Conservation (phyloP, 2,113 vertebrate genomes). For the Pterocles burchelli region DNA sequence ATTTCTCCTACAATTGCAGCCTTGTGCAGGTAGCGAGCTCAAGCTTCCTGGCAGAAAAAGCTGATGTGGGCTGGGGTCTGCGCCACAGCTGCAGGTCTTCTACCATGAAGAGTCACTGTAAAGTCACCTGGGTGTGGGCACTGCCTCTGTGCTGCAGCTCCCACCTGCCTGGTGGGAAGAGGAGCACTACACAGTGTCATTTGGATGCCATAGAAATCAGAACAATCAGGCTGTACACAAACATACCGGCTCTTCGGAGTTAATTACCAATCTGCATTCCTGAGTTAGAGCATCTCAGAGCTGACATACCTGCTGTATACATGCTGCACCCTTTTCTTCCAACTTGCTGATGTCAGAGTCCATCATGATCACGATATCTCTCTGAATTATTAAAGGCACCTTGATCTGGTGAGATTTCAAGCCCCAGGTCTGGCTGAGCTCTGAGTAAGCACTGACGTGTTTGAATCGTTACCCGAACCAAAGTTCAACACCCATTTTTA, state of each 20-base stretch:
- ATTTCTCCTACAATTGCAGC: not conserved
- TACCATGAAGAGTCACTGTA: not conserved
- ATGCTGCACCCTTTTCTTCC: no score
- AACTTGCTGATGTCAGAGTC: not conserved
- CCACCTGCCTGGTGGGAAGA: not conserved
- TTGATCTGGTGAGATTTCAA: not conserved
- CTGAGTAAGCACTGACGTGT: not conserved
- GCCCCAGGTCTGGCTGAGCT: not conserved
- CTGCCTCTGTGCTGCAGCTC: not conserved
- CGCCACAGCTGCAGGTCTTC: not conserved
- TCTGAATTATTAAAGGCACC: not conserved
- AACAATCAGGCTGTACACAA: not conserved
- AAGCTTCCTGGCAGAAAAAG: not conserved
- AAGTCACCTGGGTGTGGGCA: not conserved
- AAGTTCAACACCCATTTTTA: not conserved
- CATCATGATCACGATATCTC: rapidly evolving
- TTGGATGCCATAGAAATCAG: rapidly evolving
- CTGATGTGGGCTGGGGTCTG: not conserved
- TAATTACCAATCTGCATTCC: not conserved
- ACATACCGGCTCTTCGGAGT: not conserved
- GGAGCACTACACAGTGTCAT: not conserved
- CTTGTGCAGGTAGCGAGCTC: not conserved
- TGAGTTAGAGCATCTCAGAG: not conserved
- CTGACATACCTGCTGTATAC: not conserved
- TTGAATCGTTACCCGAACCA: not conserved